phyloP scores from a whole-genome alignment of 2,797 vertebrate species.

The Margarornis squamiger region DNA sequence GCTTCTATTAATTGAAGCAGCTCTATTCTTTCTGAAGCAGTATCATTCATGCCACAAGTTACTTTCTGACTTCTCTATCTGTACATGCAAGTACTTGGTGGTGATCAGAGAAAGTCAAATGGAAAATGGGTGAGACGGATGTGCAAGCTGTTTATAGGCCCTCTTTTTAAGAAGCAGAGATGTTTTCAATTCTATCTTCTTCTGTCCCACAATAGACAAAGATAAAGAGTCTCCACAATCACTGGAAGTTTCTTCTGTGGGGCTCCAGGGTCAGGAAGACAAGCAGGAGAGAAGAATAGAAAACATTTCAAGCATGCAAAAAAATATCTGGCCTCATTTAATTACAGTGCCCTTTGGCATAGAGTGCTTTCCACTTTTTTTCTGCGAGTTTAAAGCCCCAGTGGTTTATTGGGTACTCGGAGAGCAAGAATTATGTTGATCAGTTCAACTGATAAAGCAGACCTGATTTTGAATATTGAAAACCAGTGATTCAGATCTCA shows the following conservation, averaged over 20 bases:
- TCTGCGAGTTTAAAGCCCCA: not conserved
- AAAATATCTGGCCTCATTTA: not conserved
- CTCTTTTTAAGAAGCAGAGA: not conserved
- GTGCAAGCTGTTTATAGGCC: not conserved
- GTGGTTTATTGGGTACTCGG: not conserved
- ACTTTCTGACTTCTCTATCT: not conserved
- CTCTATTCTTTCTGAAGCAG: not conserved
- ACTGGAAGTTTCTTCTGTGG: not conserved
- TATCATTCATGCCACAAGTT: not conserved
- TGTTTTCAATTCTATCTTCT: not conserved
- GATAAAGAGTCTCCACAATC: not conserved
- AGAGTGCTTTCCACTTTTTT: not conserved
- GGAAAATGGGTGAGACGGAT: not conserved
- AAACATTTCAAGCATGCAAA: not conserved
- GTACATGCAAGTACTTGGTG: not conserved
- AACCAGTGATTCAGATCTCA: not conserved
- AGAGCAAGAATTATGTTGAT: not conserved
- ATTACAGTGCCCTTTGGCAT: not conserved
- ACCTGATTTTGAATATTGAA: not conserved
- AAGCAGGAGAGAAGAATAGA: not conserved
- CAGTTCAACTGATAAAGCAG: not conserved
- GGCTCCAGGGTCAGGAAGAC: not conserved
- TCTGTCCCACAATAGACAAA: fast-evolving
- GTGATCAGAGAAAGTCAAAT: not conserved
- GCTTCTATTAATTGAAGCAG: not conserved